phyloP scores from a whole-genome alignment of 2,113 vertebrate species.

The Halichoerus grypus region DNA sequence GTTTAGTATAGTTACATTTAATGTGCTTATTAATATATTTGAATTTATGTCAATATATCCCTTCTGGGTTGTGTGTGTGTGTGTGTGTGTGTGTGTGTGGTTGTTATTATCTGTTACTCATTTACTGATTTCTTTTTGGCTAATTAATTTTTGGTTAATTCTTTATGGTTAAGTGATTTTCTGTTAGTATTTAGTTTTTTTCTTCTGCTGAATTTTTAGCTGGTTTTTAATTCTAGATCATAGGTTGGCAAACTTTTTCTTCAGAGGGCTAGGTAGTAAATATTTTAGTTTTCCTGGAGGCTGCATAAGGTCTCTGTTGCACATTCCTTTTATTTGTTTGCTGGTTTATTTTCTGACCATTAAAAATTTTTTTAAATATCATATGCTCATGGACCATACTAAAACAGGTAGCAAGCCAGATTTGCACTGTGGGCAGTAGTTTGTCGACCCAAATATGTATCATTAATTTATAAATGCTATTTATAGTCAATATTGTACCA shows the following conservation, averaged over 20 bases:
- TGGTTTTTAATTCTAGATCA: background rate
- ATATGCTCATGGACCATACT: background rate
- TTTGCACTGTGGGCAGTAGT: background rate
- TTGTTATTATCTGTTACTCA: background rate
- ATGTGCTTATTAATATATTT: background rate
- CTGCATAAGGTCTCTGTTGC: background rate
- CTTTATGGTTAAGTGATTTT: background rate
- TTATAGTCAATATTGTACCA: background rate
- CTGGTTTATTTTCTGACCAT: background rate
- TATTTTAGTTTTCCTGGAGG: background rate
- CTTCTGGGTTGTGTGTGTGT: background rate
- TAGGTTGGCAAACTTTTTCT: background rate
- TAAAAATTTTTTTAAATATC: background rate
- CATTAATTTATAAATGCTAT: background rate
- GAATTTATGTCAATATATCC: background rate
- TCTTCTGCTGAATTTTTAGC: background rate
- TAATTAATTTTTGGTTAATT: constrained; percentile 13
- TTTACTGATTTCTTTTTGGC: background rate
- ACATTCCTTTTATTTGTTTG: background rate
- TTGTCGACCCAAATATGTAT: background rate
- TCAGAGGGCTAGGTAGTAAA: background rate
- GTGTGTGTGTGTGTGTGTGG: no score
- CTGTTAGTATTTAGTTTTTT: background rate
- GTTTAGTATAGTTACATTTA: background rate
- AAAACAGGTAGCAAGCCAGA: background rate